These are phyloP conservation scores for Spinibarbus caldwelli DNA, from an alignment of 2,797 vertebrate species.

Conservation along the genomic window DNA sequence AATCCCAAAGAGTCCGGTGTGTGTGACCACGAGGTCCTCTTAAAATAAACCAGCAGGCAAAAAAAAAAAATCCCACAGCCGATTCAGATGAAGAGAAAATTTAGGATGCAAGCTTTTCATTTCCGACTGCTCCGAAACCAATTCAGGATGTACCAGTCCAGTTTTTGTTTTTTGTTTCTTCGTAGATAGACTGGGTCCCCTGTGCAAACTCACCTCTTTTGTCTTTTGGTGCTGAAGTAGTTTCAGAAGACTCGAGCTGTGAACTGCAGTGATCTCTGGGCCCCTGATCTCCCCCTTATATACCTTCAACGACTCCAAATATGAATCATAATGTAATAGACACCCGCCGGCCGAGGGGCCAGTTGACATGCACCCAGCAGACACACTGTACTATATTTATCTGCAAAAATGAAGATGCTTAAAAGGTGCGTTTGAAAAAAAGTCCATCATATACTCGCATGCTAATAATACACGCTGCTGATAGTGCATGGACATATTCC, in stretches of 20 bases:
- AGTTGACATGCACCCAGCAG: constrained; percentile 65
- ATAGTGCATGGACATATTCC: constrained; percentile 54
- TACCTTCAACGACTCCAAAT: constrained; percentile 76
- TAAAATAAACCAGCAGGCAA: constrained; percentile 21
- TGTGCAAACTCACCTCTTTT: constrained; percentile 77
- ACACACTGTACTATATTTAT: constrained; percentile 80
- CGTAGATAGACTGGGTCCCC: constrained; percentile 5
- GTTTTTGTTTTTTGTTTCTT: background rate
- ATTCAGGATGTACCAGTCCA: background rate
- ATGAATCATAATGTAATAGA: constrained; percentile 79
- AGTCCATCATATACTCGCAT: constrained; percentile 71
- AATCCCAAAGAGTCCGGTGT: constrained; percentile 46
- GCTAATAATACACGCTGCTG: constrained; percentile 83
- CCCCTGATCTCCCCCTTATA: constrained; percentile 77
- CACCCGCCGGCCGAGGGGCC: constrained; percentile 69
- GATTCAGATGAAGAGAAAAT: constrained; percentile 21
- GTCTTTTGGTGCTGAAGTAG: constrained; percentile 75
- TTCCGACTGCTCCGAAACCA: background rate
- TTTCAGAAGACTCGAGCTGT: constrained; percentile 74
- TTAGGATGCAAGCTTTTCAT: background rate
- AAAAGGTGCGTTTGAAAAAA: constrained; percentile 84
- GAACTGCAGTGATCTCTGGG: constrained; percentile 77
- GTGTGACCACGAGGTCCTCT: constrained; percentile 44
- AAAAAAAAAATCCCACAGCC: constrained; percentile 34
- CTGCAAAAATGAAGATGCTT: constrained; percentile 85